Conservation (phyloP, 2,888 invertebrate genomes). For the Eudasyphora cyanicolor region DNA sequence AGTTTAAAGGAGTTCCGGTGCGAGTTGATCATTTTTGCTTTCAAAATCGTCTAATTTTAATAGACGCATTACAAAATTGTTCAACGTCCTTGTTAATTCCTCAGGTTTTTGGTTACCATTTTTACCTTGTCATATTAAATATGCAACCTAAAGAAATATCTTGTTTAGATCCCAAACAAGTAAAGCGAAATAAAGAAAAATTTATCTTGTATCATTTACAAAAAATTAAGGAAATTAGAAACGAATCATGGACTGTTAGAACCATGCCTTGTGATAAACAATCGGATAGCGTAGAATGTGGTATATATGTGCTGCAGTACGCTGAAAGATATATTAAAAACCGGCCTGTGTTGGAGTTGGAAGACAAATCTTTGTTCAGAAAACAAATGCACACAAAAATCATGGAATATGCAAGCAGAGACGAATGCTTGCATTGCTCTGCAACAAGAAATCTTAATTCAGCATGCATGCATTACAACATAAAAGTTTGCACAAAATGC, state of each 20-base stretch:
- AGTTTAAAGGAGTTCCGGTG: neutral
- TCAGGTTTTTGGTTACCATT: neutral
- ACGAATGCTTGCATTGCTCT: neutral
- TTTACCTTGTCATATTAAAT: neutral
- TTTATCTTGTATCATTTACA: neutral
- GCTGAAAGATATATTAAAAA: too few relatives aligned
- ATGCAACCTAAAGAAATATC: neutral
- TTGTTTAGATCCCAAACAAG: neutral
- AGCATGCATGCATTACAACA: neutral
- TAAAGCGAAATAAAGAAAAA: neutral
- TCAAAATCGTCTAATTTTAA: neutral
- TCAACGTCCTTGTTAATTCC: neutral
- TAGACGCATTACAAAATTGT: neutral
- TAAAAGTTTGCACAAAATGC: neutral
- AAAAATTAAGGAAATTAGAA: neutral
- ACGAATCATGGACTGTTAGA: neutral
- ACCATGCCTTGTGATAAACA: neutral
- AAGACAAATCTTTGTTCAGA: neutral
- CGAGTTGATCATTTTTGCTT: neutral
- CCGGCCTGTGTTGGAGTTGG: neutral
- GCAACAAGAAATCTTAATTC: neutral
- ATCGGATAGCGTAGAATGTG: neutral
- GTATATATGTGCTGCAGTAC: neutral
- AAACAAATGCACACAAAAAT: neutral
- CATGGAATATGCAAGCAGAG: neutral